Percentiles rank a stretch among this genome's conserved stretches.
Conservation (phyloP, 2,888 invertebrate species). For the Dicyrtoma fusca region DNA sequence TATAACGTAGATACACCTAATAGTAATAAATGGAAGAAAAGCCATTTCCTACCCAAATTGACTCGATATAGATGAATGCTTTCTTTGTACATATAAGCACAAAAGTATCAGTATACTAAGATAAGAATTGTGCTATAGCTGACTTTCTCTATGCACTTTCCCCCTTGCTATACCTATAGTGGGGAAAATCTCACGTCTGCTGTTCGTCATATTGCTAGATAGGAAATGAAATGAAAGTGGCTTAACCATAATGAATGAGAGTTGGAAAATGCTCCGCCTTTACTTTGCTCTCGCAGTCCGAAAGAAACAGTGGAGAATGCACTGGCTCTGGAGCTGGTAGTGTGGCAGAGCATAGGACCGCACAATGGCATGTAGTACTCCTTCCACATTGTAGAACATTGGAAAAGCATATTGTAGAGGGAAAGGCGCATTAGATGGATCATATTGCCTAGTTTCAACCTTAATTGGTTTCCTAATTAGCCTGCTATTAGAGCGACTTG, state of each 20-base stretch:
- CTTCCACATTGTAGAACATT: neutral
- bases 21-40: no score
- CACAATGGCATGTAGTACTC: neutral
- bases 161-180: no score
- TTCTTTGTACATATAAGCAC: no score
- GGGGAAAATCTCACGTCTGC: no score
- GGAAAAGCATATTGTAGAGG: conserved; percentile 31
- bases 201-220: neutral
- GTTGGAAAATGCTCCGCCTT: neutral
- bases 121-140: no score
- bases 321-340: neutral
- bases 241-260: conserved; percentile 19
- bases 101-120: no score
- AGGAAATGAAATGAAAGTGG: conserved; percentile 26
- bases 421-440: conserved; percentile 54
- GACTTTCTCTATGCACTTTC: no score
- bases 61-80: no score
- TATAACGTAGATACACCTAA: no score
- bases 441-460: conserved; percentile 56
- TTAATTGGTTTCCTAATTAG: conserved; percentile 57
- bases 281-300: neutral
- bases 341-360: conserved; percentile 8
- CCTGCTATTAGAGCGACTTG: conserved; percentile 54
- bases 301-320: neutral
- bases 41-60: no score